Conservation (phyloP, 2,888 invertebrate genomes). For the Drosophila glabriapex region DNA sequence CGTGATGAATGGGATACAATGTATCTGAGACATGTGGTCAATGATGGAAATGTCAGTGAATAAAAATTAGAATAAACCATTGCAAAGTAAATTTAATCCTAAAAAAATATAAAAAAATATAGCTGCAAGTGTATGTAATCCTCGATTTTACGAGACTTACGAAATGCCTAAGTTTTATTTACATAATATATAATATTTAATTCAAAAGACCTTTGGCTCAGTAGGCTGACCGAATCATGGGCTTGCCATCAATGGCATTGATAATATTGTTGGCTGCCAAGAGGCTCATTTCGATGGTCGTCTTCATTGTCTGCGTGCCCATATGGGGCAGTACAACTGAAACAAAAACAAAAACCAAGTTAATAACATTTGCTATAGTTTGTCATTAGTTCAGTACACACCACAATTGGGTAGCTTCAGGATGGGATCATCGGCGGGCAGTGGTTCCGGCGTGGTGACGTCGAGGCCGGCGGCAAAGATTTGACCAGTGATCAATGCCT, state of each 20-base stretch:
- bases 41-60: conserved; percentile 55
- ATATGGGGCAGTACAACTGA: conserved; percentile 94
- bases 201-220: conserved; percentile 28
- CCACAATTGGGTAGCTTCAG: conserved; percentile 92
- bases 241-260: conserved; percentile 90
- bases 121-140: background rate
- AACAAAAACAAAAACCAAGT: background rate
- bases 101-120: background rate
- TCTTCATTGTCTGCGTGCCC: conserved; percentile 92
- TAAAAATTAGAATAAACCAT: background rate
- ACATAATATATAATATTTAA: background rate
- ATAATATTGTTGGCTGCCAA: conserved; percentile 92
- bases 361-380: background rate
- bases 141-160: background rate
- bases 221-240: conserved; percentile 88
- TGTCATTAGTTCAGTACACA: conserved; percentile 78
- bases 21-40: conserved; percentile 70
- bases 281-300: conserved; percentile 92
- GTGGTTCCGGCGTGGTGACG: conserved; percentile 96
- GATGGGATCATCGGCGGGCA: conserved; percentile 92
- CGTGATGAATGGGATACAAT: conserved; percentile 81
- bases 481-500: conserved; percentile 89
- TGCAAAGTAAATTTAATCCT: background rate
- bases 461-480: conserved; percentile 97
- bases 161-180: background rate